Conservation (phyloP, 2,888 invertebrate genomes). For the Phania funesta region DNA sequence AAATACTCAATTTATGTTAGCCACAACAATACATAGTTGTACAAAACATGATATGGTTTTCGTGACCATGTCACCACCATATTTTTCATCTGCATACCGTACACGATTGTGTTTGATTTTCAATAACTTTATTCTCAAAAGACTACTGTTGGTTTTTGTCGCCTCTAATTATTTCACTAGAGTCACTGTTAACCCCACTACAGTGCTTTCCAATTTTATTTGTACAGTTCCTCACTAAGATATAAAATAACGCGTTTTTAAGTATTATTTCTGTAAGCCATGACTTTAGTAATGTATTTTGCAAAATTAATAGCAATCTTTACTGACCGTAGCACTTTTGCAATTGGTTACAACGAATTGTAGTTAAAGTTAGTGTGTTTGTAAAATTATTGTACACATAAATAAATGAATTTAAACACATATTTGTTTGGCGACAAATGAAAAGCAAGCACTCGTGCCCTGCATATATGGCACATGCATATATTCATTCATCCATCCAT, state of each 20-base stretch:
- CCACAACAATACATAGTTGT: no score
- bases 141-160: neutral
- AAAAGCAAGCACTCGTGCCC: conserved; percentile 31
- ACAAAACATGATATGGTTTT: no score
- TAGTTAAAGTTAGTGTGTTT: conserved; percentile 7
- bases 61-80: no score
- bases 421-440: conserved; percentile 53
- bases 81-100: no score
- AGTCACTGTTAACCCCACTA: neutral
- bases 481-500: neutral
- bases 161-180: no score
- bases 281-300: neutral
- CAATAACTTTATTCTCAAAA: no score
- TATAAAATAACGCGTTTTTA: neutral
- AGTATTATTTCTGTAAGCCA: neutral
- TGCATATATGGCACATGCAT: neutral
- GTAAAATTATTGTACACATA: neutral
- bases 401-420: conserved; percentile 50
- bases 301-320: neutral
- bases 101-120: no score
- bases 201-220: neutral
- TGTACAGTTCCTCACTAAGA: neutral
- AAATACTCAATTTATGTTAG: no score
- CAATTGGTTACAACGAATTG: conserved; percentile 35
- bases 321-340: neutral